A percentile compares a stretch with the other conserved stretches of the same genome.
These are phyloP conservation scores for Tetranychus urticae DNA, from an alignment of 1,140 invertebrate species.

Conservation along the genomic window DNA sequence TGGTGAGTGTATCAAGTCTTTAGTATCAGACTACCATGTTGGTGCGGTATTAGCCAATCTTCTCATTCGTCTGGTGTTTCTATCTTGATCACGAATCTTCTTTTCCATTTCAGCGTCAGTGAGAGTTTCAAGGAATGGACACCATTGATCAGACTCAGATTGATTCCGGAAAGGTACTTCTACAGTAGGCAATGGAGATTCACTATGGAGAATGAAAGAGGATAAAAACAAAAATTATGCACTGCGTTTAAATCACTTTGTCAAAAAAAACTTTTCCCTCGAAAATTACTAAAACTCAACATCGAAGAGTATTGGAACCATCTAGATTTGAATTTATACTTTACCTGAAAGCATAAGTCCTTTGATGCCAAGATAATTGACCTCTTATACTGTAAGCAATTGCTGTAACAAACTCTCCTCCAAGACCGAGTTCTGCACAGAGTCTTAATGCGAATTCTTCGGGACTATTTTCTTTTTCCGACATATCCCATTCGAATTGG, in stretches of 20 bases:
- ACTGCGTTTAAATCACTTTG: too few species aligned
- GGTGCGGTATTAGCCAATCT: conserved; percentile 28
- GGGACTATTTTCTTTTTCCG: conserved; percentile 87
- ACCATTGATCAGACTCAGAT: conserved; percentile 88
- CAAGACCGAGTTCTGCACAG: conserved; percentile 84
- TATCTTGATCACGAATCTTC: conserved; percentile 95
- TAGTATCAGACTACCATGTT: not conserved
- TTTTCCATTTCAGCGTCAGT: conserved; percentile 99
- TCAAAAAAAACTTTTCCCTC: too few species aligned
- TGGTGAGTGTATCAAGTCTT: too few species aligned
- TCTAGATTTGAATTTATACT: conserved; percentile 17
- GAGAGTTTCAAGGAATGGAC: conserved; percentile 89
- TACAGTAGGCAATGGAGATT: conserved; percentile 80
- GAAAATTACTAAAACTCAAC: too few species aligned
- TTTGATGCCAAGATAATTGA: conserved; percentile 72
- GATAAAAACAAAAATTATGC: not conserved
- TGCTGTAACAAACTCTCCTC: conserved; percentile 95
- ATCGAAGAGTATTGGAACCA: conserved; percentile 9
- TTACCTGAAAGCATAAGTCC: conserved; percentile 68
- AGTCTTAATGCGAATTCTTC: conserved; percentile 91
- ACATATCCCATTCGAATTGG: conserved; percentile 99
- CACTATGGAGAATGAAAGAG: conserved; percentile 32
- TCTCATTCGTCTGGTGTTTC: conserved; percentile 91
- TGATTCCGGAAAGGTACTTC: conserved; percentile 83
- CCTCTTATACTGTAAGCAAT: conserved; percentile 93